Percentiles rank a stretch among this genome's conserved stretches.
Conservation (phyloP, 2,113 vertebrate species). For the Cyrtonyx montezumae region DNA sequence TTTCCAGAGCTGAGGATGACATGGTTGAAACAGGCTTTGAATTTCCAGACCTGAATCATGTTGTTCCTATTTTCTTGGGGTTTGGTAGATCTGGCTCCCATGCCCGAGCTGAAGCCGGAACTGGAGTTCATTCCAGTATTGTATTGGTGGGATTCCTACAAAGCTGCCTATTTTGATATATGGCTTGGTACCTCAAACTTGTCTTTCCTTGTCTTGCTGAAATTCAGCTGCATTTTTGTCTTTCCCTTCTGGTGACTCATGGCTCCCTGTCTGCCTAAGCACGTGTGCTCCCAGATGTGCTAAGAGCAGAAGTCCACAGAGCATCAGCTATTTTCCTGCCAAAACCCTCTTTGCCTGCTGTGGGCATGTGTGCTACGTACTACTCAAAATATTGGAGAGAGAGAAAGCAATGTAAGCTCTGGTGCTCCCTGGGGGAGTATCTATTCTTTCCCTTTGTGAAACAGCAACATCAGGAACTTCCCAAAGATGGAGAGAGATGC, state of each 20-base stretch:
- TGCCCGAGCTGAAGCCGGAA: not conserved
- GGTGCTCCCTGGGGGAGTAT: fast-evolving
- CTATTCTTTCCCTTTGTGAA: not conserved
- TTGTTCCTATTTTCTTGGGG: not conserved
- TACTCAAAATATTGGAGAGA: not conserved
- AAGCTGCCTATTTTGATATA: not conserved
- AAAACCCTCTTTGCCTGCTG: not conserved
- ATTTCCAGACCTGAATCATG: not conserved
- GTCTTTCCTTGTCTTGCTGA: not conserved
- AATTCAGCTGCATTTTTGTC: not conserved
- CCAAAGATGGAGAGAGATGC: not conserved
- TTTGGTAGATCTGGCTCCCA: not conserved
- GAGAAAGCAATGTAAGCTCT: fast-evolving
- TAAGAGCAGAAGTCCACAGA: not conserved
- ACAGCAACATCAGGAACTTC: not conserved
- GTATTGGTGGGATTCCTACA: not conserved
- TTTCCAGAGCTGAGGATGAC: conserved; percentile 24
- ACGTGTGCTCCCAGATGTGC: not conserved
- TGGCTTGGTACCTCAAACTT: not conserved
- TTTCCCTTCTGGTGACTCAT: fast-evolving
- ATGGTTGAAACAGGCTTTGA: not conserved
- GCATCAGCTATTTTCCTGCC: not conserved
- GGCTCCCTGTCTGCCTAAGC: not conserved
- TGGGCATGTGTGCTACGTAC: fast-evolving
- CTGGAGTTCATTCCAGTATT: not conserved